Evolutionary conservation across 2,888 invertebrate genomes (phyloP).

Genomic region (Therioaphis trifolii): DNA sequence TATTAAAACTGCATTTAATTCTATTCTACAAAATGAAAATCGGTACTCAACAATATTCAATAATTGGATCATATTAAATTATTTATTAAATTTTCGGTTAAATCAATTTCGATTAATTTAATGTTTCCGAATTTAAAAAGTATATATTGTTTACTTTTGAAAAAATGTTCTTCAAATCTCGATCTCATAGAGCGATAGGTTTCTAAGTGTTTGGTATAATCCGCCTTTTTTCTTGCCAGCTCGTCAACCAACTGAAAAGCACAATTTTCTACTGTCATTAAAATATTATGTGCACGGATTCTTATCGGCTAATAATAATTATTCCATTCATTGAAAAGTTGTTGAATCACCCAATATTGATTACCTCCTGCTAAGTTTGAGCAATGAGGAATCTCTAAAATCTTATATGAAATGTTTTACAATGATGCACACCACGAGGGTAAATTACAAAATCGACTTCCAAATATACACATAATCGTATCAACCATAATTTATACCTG

Average conservation of each 20-base stretch:
- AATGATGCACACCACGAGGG: background rate
- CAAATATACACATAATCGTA: too few species aligned
- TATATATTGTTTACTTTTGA: slow-evolving; percentile 79
- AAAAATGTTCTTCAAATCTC: slow-evolving; percentile 92
- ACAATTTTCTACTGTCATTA: slow-evolving; percentile 43
- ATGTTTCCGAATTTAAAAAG: background rate
- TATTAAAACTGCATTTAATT: background rate
- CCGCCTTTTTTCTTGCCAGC: slow-evolving; percentile 85
- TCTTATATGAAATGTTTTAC: background rate
- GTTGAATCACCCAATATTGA: slow-evolving; percentile 41
- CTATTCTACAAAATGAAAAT: background rate
- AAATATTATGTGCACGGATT: slow-evolving; percentile 15
- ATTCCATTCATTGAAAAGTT: slow-evolving; percentile 21
- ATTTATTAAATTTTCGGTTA: background rate
- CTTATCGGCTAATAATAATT: slow-evolving; percentile 31
- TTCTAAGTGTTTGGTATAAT: slow-evolving; percentile 92
- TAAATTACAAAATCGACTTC: background rate
- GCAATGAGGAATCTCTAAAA: background rate
- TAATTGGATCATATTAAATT: too few species aligned
- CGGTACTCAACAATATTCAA: too few species aligned
- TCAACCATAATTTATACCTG: too few species aligned
- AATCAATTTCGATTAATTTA: background rate
- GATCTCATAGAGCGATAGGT: slow-evolving; percentile 87
- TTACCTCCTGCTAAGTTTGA: background rate
- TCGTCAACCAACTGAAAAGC: slow-evolving; percentile 85